Conservation (phyloP, 2,113 vertebrate genomes). For the Callospermophilus lateralis region DNA sequence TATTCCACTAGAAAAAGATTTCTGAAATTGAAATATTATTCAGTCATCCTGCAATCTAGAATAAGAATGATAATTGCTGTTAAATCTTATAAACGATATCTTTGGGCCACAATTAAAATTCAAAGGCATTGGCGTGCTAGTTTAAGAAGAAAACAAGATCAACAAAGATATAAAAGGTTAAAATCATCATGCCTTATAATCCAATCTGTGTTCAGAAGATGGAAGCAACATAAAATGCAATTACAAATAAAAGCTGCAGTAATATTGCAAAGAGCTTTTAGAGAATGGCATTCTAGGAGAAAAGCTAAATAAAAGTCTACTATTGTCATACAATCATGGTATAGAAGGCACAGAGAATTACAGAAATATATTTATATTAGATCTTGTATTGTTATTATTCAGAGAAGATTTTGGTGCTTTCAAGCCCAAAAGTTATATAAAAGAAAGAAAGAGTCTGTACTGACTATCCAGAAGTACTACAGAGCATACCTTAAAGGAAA, state of each 20-base stretch:
- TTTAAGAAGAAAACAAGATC: conserved; percentile 84
- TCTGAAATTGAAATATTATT: conserved; percentile 85
- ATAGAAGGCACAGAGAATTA: conserved; percentile 84
- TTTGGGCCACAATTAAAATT: conserved; percentile 87
- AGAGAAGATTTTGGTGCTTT: conserved; percentile 85
- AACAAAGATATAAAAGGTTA: conserved; percentile 83
- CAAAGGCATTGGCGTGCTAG: conserved; percentile 87
- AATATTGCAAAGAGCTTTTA: conserved; percentile 90
- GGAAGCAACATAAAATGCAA: conserved; percentile 86
- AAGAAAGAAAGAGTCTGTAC: conserved; percentile 66
- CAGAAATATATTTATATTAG: conserved; percentile 76
- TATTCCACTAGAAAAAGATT: conserved; percentile 87
- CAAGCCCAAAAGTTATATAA: conserved; percentile 74
- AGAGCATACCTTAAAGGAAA: conserved; percentile 79
- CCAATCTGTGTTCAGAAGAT: conserved; percentile 90
- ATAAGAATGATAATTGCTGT: conserved; percentile 90
- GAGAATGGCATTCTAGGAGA: conserved; percentile 86
- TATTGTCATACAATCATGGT: conserved; percentile 93
- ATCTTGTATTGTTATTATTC: conserved; percentile 83
- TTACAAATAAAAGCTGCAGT: conserved; percentile 84
- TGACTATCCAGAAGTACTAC: conserved; percentile 85
- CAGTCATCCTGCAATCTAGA: conserved; percentile 90
- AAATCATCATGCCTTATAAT: conserved; percentile 86
- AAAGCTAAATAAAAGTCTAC: conserved; percentile 84
- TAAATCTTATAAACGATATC: conserved; percentile 84